Evolutionary conservation across 1,140 invertebrate species (phyloP), one percentile per base, ranked within the genome.

Genomic region (Luehdorfia chinensis): DNA sequence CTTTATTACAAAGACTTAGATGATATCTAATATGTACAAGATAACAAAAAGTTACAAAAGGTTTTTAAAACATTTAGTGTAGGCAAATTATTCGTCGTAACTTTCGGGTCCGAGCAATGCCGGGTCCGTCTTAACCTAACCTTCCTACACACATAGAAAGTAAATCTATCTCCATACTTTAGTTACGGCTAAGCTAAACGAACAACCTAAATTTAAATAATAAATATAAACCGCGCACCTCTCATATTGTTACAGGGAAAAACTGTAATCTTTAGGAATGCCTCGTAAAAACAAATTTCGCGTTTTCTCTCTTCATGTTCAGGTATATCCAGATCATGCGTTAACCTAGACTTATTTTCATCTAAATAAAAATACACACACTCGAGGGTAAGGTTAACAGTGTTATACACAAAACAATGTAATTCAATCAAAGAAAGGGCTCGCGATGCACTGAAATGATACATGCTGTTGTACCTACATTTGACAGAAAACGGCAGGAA

Each of bases 1-100:
- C 65, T 75, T 79, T 79, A 76, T 79, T 79, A 71, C 59, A 75
- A 79, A 71, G 70, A 69, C 52, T 72, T 66, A 63, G 64, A 64
- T 27, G 59, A 66, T 68, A 74, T 68, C 69, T 62, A 69, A 62
- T 75, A 73, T 78, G 66, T 77, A 77, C 76, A 80, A 62, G 33
- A 66, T 74, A 76, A 76, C 71, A 76, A 74, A 63, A 74, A 58
- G 61, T 53, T 55, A 74, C 71, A 71, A 60, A 48, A 9, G 4
- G 1, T 49, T 59, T 50, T 33, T 53, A 19, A 45, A 28, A 16
- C 15, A 30, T 15, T 47, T 39, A 30, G 46, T 51, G 43, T 46
- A 56, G 30, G 12, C 53, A 43, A 36, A 50, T 19, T 30, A 45
- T 50, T 19, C 12, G 19, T 18, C 28, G 25, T 14, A 43, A 51